A percentile compares a stretch with the other conserved stretches of the same genome.
phyloP scores from a whole-genome alignment of 2,113 vertebrate genomes.

The Recurvirostra avosetta region DNA sequence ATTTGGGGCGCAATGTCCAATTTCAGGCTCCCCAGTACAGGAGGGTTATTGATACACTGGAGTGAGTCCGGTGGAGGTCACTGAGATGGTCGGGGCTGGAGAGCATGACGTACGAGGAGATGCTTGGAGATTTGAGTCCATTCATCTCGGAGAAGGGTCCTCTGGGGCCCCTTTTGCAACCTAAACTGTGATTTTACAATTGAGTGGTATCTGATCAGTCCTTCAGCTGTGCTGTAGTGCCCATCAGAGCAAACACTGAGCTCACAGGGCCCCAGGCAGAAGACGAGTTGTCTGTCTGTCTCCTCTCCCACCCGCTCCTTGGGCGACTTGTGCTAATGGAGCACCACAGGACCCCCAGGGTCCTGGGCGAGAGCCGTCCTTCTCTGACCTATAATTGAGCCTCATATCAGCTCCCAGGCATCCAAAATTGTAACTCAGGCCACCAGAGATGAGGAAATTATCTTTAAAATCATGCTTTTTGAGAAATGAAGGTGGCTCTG shows the following conservation, averaged over 20 bases:
- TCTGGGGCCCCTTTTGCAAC: not conserved
- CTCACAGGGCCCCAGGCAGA: not conserved
- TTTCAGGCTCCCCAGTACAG: not conserved
- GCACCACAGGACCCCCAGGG: not conserved
- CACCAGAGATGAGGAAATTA: not conserved
- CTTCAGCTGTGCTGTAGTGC: not conserved
- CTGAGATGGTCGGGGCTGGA: not conserved
- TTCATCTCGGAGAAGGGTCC: not conserved
- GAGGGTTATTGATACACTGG: not conserved
- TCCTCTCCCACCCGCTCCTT: not conserved
- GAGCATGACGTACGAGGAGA: rapidly evolving
- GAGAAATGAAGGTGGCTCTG: not conserved
- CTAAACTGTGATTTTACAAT: not conserved
- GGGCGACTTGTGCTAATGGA: not conserved
- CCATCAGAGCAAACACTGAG: not conserved
- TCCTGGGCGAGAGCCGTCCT: not conserved
- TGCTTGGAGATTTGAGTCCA: not conserved
- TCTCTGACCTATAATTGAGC: not conserved
- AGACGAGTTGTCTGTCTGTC: not conserved
- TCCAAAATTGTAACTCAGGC: not conserved
- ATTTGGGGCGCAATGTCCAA: rapidly evolving
- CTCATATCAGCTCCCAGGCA: not conserved
- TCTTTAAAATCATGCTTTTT: not conserved
- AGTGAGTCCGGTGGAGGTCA: not conserved
- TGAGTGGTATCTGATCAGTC: not conserved